Evolutionary conservation across 37 sponge, comb jelly and placozoan species (phyloP).

Genomic region (Aphrocallistes beatrix): DNA sequence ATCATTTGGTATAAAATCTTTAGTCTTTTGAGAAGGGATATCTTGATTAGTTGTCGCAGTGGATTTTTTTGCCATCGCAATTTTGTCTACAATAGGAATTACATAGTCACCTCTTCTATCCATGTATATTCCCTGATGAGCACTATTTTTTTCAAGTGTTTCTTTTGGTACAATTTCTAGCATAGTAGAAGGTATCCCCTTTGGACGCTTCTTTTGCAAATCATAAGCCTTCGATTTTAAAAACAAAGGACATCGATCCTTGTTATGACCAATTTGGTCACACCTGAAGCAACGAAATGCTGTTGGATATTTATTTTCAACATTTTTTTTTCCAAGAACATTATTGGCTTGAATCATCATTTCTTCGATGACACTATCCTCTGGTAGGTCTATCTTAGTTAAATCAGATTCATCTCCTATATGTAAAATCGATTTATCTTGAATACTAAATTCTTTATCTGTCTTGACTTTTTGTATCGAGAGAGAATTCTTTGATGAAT

Average conservation of each 20-base stretch:
- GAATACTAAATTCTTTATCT: background rate
- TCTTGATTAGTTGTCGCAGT: background rate
- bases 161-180: background rate
- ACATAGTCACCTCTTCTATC: background rate
- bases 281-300: background rate
- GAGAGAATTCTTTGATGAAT: background rate
- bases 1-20: background rate
- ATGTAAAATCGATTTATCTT: background rate
- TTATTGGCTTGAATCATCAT: background rate
- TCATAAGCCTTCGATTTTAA: background rate
- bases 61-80: background rate
- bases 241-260: background rate
- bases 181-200: background rate
- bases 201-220: background rate
- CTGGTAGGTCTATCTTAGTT: background rate
- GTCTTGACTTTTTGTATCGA: background rate
- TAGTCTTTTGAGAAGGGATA: background rate
- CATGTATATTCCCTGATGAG: background rate
- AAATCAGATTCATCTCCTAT: background rate
- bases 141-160: background rate
- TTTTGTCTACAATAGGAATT: background rate
- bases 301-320: background rate
- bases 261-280: background rate
- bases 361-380: background rate
- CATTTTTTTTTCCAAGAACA: background rate